Percentiles rank a stretch among this genome's conserved stretches.
Evolutionary conservation across 1,140 invertebrate genomes (phyloP).

Genomic region (Chlorops oryzae): DNA sequence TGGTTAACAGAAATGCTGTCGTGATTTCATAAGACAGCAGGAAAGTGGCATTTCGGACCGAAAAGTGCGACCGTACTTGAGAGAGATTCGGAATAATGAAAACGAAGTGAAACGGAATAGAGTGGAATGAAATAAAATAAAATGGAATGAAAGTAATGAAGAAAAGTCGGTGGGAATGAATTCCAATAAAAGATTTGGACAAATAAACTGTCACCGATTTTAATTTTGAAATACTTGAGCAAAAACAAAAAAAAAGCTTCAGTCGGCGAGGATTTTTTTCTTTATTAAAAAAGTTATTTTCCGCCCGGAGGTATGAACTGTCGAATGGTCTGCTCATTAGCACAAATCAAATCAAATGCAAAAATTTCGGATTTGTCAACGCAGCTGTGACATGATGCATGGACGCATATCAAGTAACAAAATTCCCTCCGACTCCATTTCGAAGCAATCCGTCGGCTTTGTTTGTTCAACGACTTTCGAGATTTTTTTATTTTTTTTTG

Average conservation of each 20-base stretch:
- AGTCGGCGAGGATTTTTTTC: slow-evolving; percentile 6
- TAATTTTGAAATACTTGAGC: slow-evolving; percentile 18
- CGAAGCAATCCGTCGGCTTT: no score
- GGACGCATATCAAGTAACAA: slow-evolving; percentile 36
- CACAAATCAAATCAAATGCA: no score
- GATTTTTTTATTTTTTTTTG: no score
- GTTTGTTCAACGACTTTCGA: no score
- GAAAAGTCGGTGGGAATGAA: no score
- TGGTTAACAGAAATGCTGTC: no score
- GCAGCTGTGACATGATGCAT: no score
- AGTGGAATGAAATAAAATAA: slow-evolving; percentile 14
- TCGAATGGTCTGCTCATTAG: no score
- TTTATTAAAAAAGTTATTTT: slow-evolving; percentile 38
- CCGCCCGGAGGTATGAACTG: no score
- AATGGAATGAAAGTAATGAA: slow-evolving; percentile 6
- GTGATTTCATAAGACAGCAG: slow-evolving; percentile 18
- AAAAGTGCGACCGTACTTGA: slow-evolving; percentile 26
- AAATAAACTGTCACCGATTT: slow-evolving; percentile 26
- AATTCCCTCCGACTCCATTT: no score
- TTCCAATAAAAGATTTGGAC: no score
- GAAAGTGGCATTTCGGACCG: slow-evolving; percentile 17
- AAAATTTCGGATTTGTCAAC: no score
- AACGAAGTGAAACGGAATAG: slow-evolving; percentile 32
- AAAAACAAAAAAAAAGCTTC: slow-evolving; percentile 19
- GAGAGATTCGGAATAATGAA: slow-evolving; percentile 32